phyloP scores from a whole-genome alignment of 2,113 vertebrate species.

The Pungitius pungitius region DNA sequence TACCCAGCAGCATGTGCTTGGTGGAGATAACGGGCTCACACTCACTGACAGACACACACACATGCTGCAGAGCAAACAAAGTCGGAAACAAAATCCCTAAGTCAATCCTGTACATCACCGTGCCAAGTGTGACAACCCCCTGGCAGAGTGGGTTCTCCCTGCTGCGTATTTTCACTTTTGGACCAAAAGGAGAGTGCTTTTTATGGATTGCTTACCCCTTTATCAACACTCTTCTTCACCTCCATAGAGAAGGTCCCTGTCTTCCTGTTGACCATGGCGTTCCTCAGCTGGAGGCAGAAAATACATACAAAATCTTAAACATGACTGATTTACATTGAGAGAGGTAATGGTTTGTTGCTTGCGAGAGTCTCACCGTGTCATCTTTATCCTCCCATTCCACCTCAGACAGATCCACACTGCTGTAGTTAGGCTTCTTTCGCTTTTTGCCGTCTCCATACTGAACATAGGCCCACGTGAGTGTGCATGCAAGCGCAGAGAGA shows the following conservation, averaged over 20 bases:
- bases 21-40: conserved; percentile 75
- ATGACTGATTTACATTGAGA: neutral
- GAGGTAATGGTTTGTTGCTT: neutral
- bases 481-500: conserved; percentile 23
- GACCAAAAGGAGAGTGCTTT: conserved; percentile 23
- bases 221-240: conserved; percentile 98
- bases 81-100: conserved; percentile 69
- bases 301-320: neutral
- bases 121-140: conserved; percentile 62
- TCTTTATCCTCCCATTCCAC: conserved; percentile 98
- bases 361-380: conserved; percentile 85
- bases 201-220: conserved; percentile 86
- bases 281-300: conserved; percentile 85
- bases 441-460: conserved; percentile 97
- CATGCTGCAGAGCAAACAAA: conserved; percentile 64
- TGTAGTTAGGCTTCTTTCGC: conserved; percentile 94
- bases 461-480: conserved; percentile 31
- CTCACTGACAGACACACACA: conserved; percentile 63
- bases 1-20: conserved; percentile 75
- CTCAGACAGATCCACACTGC: conserved; percentile 96
- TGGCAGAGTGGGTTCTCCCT: conserved; percentile 55
- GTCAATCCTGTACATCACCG: conserved; percentile 57
- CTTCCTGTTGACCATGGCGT: conserved; percentile 98
- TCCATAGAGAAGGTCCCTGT: conserved; percentile 97
- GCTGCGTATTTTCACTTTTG: conserved; percentile 45